Evolutionary conservation across 2,113 vertebrate species (phyloP).

Genomic region (Rhinoderma darwinii): DNA sequence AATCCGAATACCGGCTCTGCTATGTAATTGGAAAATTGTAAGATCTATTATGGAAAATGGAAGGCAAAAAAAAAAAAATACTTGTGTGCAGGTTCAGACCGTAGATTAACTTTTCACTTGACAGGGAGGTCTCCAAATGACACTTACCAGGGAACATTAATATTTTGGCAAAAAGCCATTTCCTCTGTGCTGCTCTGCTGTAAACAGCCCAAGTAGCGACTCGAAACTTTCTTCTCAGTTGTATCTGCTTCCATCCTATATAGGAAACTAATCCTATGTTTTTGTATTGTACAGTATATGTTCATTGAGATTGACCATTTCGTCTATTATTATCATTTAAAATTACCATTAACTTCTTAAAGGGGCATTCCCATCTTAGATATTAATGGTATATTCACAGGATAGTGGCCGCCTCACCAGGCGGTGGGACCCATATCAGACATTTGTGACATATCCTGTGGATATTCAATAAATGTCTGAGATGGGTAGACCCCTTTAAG

Average conservation of each 20-base stretch:
- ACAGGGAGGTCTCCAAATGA: conserved; percentile 27
- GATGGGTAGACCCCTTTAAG: no score
- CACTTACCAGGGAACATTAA: conserved; percentile 19
- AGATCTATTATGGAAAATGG: conserved; percentile 28
- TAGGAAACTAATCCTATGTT: background rate
- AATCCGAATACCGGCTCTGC: conserved; percentile 34
- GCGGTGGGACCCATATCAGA: no score
- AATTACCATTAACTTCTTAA: no score
- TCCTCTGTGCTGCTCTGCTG: background rate
- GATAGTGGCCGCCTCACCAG: no score
- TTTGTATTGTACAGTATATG: background rate
- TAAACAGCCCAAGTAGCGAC: background rate
- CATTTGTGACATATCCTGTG: no score
- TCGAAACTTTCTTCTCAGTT: background rate
- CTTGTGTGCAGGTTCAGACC: background rate
- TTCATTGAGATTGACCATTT: no score
- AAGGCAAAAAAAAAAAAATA: background rate
- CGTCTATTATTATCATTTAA: no score
- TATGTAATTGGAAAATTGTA: conserved; percentile 49
- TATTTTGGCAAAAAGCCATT: background rate
- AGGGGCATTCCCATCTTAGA: no score
- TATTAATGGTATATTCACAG: no score
- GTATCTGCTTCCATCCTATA: background rate
- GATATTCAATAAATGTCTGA: no score
- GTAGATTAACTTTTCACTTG: conserved; percentile 37